These are phyloP conservation scores for Harpagus bidentatus DNA, from an alignment of 2,113 vertebrate genomes.

Conservation along the genomic window DNA sequence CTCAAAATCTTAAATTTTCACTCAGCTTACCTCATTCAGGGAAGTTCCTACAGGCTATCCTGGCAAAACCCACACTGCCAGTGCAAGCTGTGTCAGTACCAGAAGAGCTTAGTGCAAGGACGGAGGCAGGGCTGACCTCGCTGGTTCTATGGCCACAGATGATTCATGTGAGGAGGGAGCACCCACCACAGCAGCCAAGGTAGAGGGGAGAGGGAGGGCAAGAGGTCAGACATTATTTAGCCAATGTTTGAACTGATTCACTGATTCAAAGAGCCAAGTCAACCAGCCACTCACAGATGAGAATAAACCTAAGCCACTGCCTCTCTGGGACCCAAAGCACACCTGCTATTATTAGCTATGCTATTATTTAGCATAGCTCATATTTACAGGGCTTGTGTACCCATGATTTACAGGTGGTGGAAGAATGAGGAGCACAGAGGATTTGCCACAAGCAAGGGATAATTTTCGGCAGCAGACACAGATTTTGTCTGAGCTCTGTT, in stretches of 20 bases:
- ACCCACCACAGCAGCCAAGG: fast-evolving
- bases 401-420: not conserved
- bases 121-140: not conserved
- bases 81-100: not conserved
- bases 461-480: not conserved
- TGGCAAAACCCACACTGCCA: not conserved
- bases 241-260: not conserved
- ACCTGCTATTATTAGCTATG: not conserved
- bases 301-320: not conserved
- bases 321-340: not conserved
- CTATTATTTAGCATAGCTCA: not conserved
- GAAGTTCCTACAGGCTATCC: not conserved
- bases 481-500: not conserved
- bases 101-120: not conserved
- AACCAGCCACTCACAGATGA: not conserved
- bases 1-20: not conserved
- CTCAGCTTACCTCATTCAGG: not conserved
- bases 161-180: not conserved
- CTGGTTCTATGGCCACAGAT: not conserved
- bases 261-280: not conserved
- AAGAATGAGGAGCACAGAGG: not conserved
- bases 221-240: not conserved
- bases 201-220: not conserved
- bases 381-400: not conserved
- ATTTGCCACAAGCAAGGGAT: not conserved